phyloP scores from a whole-genome alignment of 2,888 invertebrate genomes.

The Sesia bembeciformis region DNA sequence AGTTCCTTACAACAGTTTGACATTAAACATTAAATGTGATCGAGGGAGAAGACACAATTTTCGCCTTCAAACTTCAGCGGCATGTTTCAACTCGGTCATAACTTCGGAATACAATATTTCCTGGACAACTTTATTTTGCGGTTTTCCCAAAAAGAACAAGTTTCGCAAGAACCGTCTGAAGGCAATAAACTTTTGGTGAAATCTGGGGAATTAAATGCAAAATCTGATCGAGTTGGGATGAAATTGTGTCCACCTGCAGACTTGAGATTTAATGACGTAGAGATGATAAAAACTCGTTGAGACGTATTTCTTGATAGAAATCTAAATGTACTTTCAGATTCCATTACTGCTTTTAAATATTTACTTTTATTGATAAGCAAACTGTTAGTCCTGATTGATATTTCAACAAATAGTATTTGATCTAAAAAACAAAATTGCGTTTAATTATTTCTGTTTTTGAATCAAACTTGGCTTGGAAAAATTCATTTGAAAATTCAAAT shows the following conservation, averaged over 20 bases:
- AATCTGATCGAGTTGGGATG: constrained; percentile 16
- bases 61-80: constrained; percentile 10
- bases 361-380: too few species aligned
- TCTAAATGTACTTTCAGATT: too few species aligned
- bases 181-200: constrained; percentile 32
- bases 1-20: background rate
- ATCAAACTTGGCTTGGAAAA: too few species aligned
- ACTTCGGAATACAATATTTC: constrained; percentile 40
- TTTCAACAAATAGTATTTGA: too few species aligned
- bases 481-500: too few species aligned
- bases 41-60: constrained; percentile 4
- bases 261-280: background rate
- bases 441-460: too few species aligned
- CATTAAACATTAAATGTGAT: background rate
- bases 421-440: too few species aligned
- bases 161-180: constrained; percentile 35
- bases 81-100: constrained; percentile 19
- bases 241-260: constrained; percentile 33
- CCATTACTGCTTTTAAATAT: too few species aligned
- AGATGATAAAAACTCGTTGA: too few species aligned
- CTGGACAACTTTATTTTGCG: constrained; percentile 30
- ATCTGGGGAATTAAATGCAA: constrained; percentile 35
- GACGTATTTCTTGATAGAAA: too few species aligned
- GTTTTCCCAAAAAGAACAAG: constrained; percentile 38
- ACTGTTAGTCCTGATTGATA: too few species aligned